These are phyloP conservation scores for Heteromormyrus szaboi DNA, from an alignment of 2,797 vertebrate species.

Conservation along the genomic window DNA sequence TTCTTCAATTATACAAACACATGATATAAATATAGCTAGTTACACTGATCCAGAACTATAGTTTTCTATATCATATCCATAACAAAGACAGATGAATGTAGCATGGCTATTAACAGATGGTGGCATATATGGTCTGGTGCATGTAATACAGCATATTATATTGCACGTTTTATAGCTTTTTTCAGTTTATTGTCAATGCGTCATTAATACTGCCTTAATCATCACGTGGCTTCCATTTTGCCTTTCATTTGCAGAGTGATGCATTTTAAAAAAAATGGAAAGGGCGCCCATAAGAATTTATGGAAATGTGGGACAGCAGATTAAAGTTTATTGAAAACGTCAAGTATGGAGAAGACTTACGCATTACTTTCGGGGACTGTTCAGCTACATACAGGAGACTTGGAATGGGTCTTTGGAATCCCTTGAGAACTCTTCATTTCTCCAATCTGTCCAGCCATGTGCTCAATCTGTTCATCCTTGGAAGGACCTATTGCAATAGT, in stretches of 20 bases:
- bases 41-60: not conserved
- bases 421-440: not conserved
- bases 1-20: not conserved
- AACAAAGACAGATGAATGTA: not conserved
- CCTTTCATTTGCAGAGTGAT: not conserved
- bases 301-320: not conserved
- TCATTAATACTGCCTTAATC: not conserved
- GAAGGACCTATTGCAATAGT: not conserved
- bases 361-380: not conserved
- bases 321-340: not conserved
- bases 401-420: not conserved
- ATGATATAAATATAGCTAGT: not conserved
- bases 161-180: not conserved
- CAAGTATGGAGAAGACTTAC: not conserved
- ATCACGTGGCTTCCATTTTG: not conserved
- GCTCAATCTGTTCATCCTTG: not conserved
- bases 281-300: not conserved
- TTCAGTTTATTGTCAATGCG: not conserved
- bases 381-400: not conserved
- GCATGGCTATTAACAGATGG: not conserved
- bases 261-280: not conserved
- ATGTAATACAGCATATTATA: not conserved
- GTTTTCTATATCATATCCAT: not conserved
- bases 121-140: not conserved
- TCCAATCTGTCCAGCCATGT: conserved; percentile 8